Conservation (phyloP, 2,797 vertebrate species). For the Thunnus albacares region DNA sequence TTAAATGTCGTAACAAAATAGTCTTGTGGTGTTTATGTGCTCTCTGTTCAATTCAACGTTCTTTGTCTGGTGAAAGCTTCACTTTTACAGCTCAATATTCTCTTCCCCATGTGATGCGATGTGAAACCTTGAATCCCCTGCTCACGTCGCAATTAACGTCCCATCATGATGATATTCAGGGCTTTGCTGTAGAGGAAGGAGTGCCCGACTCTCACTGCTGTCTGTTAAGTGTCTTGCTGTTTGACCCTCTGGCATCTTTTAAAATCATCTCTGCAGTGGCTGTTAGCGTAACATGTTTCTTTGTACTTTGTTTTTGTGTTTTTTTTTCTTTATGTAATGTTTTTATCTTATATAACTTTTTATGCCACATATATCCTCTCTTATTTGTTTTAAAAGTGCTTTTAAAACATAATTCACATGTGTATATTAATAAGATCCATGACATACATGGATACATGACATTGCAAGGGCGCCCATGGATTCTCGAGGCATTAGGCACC, state of each 20-base stretch:
- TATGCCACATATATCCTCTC: not conserved
- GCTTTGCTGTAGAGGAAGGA: slow-evolving; percentile 28
- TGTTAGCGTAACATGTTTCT: slow-evolving; percentile 33
- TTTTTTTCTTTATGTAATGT: slow-evolving; percentile 33
- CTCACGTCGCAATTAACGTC: slow-evolving; percentile 28
- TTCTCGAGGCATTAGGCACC: not conserved
- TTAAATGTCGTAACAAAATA: not conserved
- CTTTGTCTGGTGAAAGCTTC: not conserved
- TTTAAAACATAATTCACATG: not conserved
- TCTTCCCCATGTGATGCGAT: not conserved
- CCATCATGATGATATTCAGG: slow-evolving; percentile 38
- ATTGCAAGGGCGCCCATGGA: not conserved
- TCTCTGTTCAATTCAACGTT: not conserved
- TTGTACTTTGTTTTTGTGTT: slow-evolving; percentile 18
- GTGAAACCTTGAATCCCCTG: slow-evolving; percentile 22
- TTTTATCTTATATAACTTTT: slow-evolving; percentile 40
- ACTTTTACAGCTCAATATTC: not conserved
- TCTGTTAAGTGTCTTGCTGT: slow-evolving; percentile 23
- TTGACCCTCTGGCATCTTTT: slow-evolving; percentile 37
- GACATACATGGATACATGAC: not conserved
- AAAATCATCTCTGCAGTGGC: slow-evolving; percentile 23
- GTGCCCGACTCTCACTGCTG: not conserved
- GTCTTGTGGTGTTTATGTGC: not conserved
- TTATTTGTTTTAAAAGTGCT: not conserved
- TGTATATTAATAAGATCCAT: not conserved